A percentile compares a stretch with the other conserved stretches of the same genome.
These are phyloP conservation scores for Rallus limicola DNA, from an alignment of 2,113 vertebrate genomes.

Conservation along the genomic window DNA sequence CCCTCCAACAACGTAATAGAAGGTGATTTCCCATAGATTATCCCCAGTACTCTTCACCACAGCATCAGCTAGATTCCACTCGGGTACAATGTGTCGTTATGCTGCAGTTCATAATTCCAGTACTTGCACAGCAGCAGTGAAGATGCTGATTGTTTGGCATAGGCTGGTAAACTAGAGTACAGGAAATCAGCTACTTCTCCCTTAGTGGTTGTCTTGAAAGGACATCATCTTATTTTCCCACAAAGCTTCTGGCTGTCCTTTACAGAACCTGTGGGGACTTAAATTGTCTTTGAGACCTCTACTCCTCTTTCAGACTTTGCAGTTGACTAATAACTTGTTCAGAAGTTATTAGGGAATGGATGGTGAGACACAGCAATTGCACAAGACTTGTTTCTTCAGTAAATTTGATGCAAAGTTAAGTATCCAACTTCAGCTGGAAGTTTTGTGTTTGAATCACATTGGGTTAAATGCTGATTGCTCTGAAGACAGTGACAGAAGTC, in stretches of 20 bases:
- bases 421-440: neutral
- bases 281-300: constrained; percentile 7
- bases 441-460: neutral
- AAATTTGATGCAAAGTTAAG: neutral
- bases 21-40: neutral
- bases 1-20: neutral
- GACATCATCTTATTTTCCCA: neutral
- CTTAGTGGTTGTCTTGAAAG: neutral
- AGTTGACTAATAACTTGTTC: constrained; percentile 42
- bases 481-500: neutral
- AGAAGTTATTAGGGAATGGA: constrained; percentile 37
- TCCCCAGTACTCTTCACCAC: neutral
- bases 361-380: constrained; percentile 2
- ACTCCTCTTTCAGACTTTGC: constrained; percentile 15
- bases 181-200: neutral
- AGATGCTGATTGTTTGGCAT: rapidly evolving
- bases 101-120: neutral
- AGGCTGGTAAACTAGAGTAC: neutral
- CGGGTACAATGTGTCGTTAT: neutral
- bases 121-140: neutral
- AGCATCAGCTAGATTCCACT: neutral
- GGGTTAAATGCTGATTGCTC: neutral
- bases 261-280: neutral
- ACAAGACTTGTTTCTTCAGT: neutral
- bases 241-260: neutral